Base-by-base conservation (phyloP, 1,140 invertebrate genomes). In the Sycophila sp. region DNA sequence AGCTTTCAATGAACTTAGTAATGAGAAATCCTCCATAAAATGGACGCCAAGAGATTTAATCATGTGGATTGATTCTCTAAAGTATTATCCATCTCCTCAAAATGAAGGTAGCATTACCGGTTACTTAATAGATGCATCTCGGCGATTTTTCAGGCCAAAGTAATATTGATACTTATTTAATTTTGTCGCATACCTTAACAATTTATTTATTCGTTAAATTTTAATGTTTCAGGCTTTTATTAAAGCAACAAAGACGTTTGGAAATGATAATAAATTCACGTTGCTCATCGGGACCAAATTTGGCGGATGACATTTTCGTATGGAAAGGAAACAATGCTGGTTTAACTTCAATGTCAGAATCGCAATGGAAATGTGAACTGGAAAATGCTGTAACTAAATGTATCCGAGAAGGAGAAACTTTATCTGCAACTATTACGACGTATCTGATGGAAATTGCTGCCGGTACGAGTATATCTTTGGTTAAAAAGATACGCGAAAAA, bases 311-410 rank as follows among this genome's bases (percentile, higher is more conserved):
- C 32, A 72, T 83, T 64, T 86, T 80, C 26, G 75, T 82, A 38
- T 84, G 79, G 80, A 82, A 81, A 63, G 75, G 72, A 15, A 10
- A n/a, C 0, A 77, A 71, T 47, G 45, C 71, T 28, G 73, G 74
- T 10, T 66, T 86, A 6, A 28, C 72, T 28, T 62, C 69, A 2
- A 42, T 82, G 10, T 76, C 66, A 8, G 64, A 75, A 47, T 80
- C 85, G 55, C 72, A 83, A 7, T 86, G 85, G 85, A 79, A 76
- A 55, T 73, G 62, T 28, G 83, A 86, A 34, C 67, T 84, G 28
- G 79, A 83, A 38, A 81, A 77, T 64, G 77, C 78, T 40, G 76
- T 78, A 7, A 69, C 76, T 4, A 80, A 75, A 76, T 82, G 82
- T 49, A 76, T 76, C 1, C 75, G 84, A 49, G 84, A 85, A 73